phyloP scores from a whole-genome alignment of 2,113 vertebrate genomes.

The Tragelaphus imberbis region DNA sequence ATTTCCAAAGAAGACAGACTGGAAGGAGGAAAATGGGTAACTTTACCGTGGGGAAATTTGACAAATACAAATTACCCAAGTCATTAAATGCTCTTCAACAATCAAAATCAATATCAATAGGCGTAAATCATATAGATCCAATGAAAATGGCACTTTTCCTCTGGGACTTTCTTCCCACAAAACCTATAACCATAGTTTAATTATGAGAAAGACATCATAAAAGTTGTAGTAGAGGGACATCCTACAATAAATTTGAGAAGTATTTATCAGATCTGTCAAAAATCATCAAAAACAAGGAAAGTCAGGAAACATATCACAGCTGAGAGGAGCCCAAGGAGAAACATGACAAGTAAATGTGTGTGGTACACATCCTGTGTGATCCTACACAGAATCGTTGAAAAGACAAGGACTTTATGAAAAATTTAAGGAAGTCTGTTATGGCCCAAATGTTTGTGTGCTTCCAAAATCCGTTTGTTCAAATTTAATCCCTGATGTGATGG shows the following conservation, averaged over 20 bases:
- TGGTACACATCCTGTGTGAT: neutral
- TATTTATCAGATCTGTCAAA: neutral
- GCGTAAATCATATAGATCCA: neutral
- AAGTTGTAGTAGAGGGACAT: neutral
- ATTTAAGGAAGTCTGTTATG: neutral
- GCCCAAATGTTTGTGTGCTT: neutral
- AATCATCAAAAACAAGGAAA: neutral
- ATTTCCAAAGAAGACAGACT: neutral
- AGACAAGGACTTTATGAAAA: neutral
- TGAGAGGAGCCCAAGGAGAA: neutral
- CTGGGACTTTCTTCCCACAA: neutral
- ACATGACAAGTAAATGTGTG: neutral
- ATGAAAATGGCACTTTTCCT: neutral
- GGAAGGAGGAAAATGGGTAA: neutral
- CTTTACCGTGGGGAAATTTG: neutral
- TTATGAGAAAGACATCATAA: neutral
- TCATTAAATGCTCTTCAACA: neutral
- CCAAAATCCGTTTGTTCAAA: neutral
- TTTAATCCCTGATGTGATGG: neutral
- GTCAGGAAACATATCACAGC: neutral
- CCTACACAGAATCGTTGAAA: neutral
- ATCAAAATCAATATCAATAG: neutral
- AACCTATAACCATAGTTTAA: neutral
- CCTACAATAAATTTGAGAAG: neutral
- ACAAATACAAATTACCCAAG: neutral